These are phyloP conservation scores for Tenthredo distinguenda DNA, from an alignment of 2,888 invertebrate genomes.

Conservation along the genomic window DNA sequence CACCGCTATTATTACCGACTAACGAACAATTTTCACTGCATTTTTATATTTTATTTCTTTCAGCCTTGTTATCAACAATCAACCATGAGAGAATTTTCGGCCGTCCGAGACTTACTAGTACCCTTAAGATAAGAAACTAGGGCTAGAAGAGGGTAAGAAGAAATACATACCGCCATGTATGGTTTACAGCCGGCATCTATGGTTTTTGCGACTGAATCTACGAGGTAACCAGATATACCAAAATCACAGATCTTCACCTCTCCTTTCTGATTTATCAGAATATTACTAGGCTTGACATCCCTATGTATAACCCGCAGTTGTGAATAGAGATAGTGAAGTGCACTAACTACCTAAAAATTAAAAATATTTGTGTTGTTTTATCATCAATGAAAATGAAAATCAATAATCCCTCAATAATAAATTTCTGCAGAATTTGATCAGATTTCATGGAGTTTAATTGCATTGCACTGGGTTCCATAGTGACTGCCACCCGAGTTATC, in stretches of 20 bases:
- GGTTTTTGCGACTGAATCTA: constrained; percentile 98
- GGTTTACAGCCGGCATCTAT: constrained; percentile 99
- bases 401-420: not conserved
- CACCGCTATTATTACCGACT: not conserved
- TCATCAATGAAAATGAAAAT: not conserved
- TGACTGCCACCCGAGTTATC: not conserved
- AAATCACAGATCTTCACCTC: constrained; percentile 99
- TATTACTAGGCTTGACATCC: constrained; percentile 99
- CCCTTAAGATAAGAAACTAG: constrained; percentile 20
- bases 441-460: not conserved
- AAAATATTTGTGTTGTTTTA: not conserved
- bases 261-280: constrained; percentile 94
- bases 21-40: not conserved
- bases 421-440: not conserved
- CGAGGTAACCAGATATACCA: constrained; percentile 98
- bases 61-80: too few species aligned
- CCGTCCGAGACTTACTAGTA: too few species aligned
- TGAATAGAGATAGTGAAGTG: constrained; percentile 95
- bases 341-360: constrained; percentile 87
- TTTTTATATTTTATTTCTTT: not conserved
- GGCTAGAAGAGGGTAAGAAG: constrained; percentile 18
- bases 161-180: constrained; percentile 93
- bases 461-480: not conserved
- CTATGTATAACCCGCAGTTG: constrained; percentile 95
- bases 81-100: too few species aligned